Percentiles rank a stretch among this genome's conserved stretches.
Evolutionary conservation across 2,797 vertebrate genomes (phyloP).

Genomic region (Carapus acus): DNA sequence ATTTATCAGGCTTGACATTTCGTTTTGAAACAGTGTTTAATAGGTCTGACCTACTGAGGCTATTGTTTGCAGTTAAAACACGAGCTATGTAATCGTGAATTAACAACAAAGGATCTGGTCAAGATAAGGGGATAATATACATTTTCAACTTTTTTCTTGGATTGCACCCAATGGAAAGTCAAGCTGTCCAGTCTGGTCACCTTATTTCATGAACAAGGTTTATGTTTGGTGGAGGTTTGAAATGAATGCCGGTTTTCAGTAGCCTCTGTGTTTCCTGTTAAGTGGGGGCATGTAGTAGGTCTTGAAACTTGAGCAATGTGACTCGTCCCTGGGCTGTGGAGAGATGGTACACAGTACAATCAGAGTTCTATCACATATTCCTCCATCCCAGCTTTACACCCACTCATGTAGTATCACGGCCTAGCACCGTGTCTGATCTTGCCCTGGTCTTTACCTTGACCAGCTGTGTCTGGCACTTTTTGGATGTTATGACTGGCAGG

Average conservation of each 20-base stretch:
- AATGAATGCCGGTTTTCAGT: conserved; percentile 53
- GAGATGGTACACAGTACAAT: conserved; percentile 43
- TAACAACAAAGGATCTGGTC: conserved; percentile 8
- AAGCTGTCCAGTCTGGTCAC: too few relatives aligned
- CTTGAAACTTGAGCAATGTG: conserved; percentile 60
- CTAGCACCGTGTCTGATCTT: background rate
- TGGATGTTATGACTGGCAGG: conserved; percentile 64
- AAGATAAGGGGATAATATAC: background rate
- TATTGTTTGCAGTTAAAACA: conserved; percentile 8
- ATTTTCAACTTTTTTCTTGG: too few relatives aligned
- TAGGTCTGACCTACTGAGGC: conserved; percentile 20
- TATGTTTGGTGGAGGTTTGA: background rate
- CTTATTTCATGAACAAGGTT: too few relatives aligned
- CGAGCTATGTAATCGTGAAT: conserved; percentile 14
- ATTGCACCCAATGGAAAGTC: too few relatives aligned
- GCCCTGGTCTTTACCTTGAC: conserved; percentile 67
- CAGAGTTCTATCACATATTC: too few relatives aligned
- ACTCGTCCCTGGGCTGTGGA: conserved; percentile 75
- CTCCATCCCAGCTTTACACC: too few relatives aligned
- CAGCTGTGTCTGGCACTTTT: conserved; percentile 69
- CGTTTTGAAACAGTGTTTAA: conserved; percentile 23
- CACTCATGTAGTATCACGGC: background rate
- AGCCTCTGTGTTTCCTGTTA: conserved; percentile 68
- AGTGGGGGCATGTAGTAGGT: conserved; percentile 73
- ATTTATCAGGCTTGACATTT: conserved; percentile 31